These are phyloP conservation scores for Calliphora vomitoria DNA, from an alignment of 2,888 invertebrate genomes.

Conservation along the genomic window DNA sequence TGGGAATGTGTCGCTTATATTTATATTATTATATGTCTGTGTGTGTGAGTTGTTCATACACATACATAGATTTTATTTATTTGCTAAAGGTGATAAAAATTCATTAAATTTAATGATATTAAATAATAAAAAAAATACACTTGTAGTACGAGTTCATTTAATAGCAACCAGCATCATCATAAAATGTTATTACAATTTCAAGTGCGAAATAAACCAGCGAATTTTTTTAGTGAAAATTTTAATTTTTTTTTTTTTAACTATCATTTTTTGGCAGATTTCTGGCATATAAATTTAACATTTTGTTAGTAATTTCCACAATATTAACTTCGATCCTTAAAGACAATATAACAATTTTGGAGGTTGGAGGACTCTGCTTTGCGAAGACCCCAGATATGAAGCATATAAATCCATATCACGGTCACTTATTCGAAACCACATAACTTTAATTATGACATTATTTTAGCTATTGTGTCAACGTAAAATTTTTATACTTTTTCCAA, in stretches of 20 bases:
- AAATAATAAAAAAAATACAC: slow-evolving; percentile 45
- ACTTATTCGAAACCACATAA: too few species aligned
- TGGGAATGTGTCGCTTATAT: background rate
- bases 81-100: slow-evolving; percentile 71
- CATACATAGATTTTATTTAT: slow-evolving; percentile 35
- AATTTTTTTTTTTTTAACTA: background rate
- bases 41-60: background rate
- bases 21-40: background rate
- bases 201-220: slow-evolving; percentile 5
- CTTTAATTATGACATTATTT: slow-evolving; percentile 7
- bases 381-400: too few species aligned
- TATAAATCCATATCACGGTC: too few species aligned
- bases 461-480: background rate
- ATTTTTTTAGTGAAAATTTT: background rate
- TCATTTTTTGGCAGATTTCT: too few species aligned
- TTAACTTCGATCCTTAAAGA: too few species aligned
- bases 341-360: too few species aligned
- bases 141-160: background rate
- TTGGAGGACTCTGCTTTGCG: too few species aligned
- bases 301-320: too few species aligned
- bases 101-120: slow-evolving; percentile 72
- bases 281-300: too few species aligned
- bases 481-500: background rate
- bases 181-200: slow-evolving; percentile 48
- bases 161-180: slow-evolving; percentile 21